phyloP scores from a whole-genome alignment of 2,888 invertebrate species.

The Phyllotreta striolata region DNA sequence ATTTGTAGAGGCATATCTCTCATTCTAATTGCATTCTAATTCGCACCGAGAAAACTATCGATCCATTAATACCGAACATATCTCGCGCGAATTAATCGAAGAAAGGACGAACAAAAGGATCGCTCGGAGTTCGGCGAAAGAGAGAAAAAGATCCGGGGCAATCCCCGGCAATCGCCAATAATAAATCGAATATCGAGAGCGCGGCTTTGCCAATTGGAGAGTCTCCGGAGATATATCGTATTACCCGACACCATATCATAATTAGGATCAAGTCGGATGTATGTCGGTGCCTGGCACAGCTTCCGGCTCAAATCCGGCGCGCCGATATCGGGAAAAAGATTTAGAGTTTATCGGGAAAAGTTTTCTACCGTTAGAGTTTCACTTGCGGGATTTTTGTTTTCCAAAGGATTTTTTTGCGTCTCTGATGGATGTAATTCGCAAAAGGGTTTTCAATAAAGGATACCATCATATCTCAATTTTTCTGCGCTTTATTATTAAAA shows the following conservation, averaged over 20 bases:
- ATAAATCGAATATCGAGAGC: slow-evolving; percentile 55
- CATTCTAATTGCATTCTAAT: no score
- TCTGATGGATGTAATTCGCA: background rate
- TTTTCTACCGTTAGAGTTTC: slow-evolving; percentile 11
- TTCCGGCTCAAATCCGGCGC: slow-evolving; percentile 32
- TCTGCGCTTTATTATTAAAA: no score
- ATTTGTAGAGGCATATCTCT: no score
- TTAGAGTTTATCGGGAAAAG: slow-evolving; percentile 45
- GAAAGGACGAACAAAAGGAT: no score
- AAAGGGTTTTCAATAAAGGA: no score
- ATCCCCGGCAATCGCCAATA: slow-evolving; percentile 43
- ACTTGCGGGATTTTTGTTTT: no score
- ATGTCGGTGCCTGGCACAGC: slow-evolving; percentile 24
- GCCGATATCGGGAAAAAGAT: slow-evolving; percentile 49
- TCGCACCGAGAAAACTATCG: no score
- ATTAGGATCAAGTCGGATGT: slow-evolving; percentile 47
- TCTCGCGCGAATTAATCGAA: no score
- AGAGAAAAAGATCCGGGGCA: slow-evolving; percentile 7
- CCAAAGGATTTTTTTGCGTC: background rate
- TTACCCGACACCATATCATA: slow-evolving; percentile 57
- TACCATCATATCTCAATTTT: no score
- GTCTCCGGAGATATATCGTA: slow-evolving; percentile 49
- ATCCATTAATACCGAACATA: no score
- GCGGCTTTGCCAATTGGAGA: slow-evolving; percentile 49
- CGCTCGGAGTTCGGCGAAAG: no score